Base-by-base conservation (phyloP, 2,888 invertebrate genomes). In the Cephus runcator region DNA sequence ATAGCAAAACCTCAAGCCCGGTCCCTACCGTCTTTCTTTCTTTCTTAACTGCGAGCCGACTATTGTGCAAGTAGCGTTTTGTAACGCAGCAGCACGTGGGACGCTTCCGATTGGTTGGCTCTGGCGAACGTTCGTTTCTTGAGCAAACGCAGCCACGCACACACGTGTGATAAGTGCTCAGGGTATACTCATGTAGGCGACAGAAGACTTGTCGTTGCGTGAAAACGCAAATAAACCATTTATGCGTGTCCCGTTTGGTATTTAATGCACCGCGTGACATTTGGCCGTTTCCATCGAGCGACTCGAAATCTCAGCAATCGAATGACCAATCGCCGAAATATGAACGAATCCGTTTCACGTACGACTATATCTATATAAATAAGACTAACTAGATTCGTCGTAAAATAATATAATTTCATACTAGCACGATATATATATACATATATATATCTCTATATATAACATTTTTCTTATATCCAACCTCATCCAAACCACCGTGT, bases 91-190 rank as follows among this genome's bases (percentile, higher is more conserved):
- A 56, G 69, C 68, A 56, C 68, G 68, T 68, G 75, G 33, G 75
- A 75, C 68, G 68, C 30, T 68, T 75, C 31, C 40, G 75, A 74
- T 75, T 75, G 75, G 75, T 4, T 12, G 56, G 56, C 23, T 56
- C 23, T 9, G 56, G 56, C 56, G 23, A 56, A 15, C 56, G 56
- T 56, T 56, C 56, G 56, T 56, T 56, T 56, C 56, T 56, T 56
- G 23, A 15, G 56, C 56, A 23, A 56, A 56, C 56, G 23, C 56
- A 56, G 56, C 4, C 56, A 23, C 23, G 56, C 56, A 23, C 56
- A 56, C 23, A 23, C 56, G 23, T 4, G 40, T 0, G 23, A 23
- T 23, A 23, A 56, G 23, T 56, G 56, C 56, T 56, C 23, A 23
- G 15, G 9, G 4, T 36, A 4, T 23, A 23, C 56, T 23, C 31